Base-by-base conservation (phyloP, 2,797 vertebrate genomes). In the Catharus ustulatus region DNA sequence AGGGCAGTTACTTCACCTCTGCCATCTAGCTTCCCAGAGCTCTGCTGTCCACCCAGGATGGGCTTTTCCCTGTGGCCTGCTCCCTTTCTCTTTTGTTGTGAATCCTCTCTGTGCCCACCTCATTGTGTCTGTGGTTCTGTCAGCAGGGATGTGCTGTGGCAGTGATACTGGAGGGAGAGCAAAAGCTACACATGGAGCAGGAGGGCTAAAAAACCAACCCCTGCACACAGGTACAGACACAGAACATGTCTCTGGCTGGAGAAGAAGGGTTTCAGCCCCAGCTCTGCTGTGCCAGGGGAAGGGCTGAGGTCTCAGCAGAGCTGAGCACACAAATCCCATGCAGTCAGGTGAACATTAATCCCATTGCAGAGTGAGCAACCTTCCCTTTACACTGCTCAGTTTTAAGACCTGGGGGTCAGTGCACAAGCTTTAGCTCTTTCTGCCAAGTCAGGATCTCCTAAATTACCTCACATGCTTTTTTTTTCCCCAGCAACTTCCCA, bases 171-270 rank as follows among this genome's bases (percentile, higher is more conserved):
- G 10, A 68, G 34, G n/a, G 67, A 82, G 48, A 71, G 57, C n/a
- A 32, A 64, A 81, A 61, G 77, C 38, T 17, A 1, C 3, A 12
- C 5, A 3, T 34, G 11, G 61, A 85, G 34, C 55, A 27, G 52
- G 29, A 82, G 26, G 24, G 18, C 30, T 43, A 11, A 11, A 49
- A 49, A 26, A 7, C 1, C 32, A 14, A 15, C 9, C 5, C 4
- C 2, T 17, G 11, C 46, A 17, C 5, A 3, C 7, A 10, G 20
- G 6, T 27, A n/a, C 10, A 13, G 9, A 21, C 10, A 14, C 15
- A 51, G 6, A 43, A 51, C 1, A 1, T 20, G 20, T 59, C 49
- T 83, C 43, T 64, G 21, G n/a, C 26, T 32, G 8, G 48, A 18
- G 1, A 12, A 15, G 27, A 68, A 71, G 22, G n/a, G 29, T 52